A percentile compares a stretch with the other conserved stretches of the same genome.
phyloP scores from a whole-genome alignment of 2,797 vertebrate species.

The Anguilla obscura region DNA sequence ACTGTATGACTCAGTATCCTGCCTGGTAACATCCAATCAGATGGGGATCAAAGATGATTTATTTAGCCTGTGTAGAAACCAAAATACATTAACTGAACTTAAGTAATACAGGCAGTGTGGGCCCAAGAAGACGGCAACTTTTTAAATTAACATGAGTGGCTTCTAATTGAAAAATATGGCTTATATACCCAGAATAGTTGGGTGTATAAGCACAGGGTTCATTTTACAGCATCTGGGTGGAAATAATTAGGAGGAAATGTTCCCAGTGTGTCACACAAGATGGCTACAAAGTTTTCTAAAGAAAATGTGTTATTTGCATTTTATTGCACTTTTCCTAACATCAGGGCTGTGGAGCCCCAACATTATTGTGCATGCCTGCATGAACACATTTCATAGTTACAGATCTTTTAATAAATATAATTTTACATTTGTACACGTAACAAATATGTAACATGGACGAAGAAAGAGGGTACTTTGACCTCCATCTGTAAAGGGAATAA shows the following conservation, averaged over 20 bases:
- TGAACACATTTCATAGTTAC: not conserved
- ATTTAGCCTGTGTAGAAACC: constrained; percentile 46
- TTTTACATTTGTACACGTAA: not conserved
- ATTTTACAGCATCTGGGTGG: constrained; percentile 45
- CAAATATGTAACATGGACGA: not conserved
- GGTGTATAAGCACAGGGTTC: constrained; percentile 44
- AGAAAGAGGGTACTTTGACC: not conserved
- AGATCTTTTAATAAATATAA: not conserved
- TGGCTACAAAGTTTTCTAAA: not conserved
- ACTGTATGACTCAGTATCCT: not conserved
- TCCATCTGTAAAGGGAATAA: not conserved
- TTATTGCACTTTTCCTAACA: not conserved
- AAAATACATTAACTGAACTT: constrained; percentile 57
- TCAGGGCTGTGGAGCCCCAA: not conserved
- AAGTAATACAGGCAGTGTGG: constrained; percentile 50
- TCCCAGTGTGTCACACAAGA: constrained; percentile 49
- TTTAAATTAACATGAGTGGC: constrained; percentile 38
- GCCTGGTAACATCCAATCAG: constrained; percentile 36
- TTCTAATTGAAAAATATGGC: constrained; percentile 54
- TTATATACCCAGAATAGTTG: constrained; percentile 45
- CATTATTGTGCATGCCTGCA: not conserved
- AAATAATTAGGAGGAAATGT: constrained; percentile 35
- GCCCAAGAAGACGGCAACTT: constrained; percentile 54
- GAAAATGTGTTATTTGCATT: constrained; percentile 19
- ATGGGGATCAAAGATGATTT: constrained; percentile 53